A percentile compares a stretch with the other conserved stretches of the same genome.
phyloP scores from a whole-genome alignment of 1,140 invertebrate genomes.

The Chrysopa pallens region DNA sequence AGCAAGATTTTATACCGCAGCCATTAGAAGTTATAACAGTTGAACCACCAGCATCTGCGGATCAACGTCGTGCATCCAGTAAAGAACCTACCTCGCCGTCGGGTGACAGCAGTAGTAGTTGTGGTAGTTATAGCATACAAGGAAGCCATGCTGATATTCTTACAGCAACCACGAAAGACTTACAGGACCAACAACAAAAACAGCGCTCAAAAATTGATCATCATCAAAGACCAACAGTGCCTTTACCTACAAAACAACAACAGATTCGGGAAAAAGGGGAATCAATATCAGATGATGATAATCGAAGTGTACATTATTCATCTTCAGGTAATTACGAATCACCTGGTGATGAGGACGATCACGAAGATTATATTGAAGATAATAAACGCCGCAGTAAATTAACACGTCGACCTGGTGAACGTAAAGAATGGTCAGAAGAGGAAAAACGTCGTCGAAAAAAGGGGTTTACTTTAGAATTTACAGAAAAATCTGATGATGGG shows the following conservation, averaged over 20 bases:
- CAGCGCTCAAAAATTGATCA: conserved; percentile 8
- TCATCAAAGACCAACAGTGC: conserved; percentile 10
- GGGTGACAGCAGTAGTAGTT: conserved; percentile 38
- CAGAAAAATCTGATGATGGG: conserved; percentile 31
- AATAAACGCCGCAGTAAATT: conserved; percentile 6
- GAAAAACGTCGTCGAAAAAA: conserved; percentile 43
- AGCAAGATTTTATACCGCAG: conserved; percentile 6
- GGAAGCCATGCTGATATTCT: conserved; percentile 17
- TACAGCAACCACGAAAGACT: conserved; percentile 4
- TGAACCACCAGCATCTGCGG: conserved; percentile 17
- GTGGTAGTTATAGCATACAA: conserved; percentile 41
- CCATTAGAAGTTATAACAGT: not conserved
- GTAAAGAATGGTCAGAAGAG: conserved; percentile 35
- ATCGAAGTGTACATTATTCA: conserved; percentile 45
- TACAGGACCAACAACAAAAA: conserved; percentile 12
- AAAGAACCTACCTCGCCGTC: conserved; percentile 20
- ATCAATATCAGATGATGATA: conserved; percentile 42
- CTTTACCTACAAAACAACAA: conserved; percentile 13
- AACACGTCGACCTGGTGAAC: conserved; percentile 6
- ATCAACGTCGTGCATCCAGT: conserved; percentile 9
- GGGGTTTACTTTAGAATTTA: conserved; percentile 49
- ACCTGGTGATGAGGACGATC: conserved; percentile 41
- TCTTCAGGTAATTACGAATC: conserved; percentile 65
- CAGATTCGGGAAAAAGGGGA: conserved; percentile 18
- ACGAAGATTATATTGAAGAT: conserved; percentile 24